phyloP scores from a whole-genome alignment of 1,140 invertebrate genomes.

The Calephelis virginiensis region DNA sequence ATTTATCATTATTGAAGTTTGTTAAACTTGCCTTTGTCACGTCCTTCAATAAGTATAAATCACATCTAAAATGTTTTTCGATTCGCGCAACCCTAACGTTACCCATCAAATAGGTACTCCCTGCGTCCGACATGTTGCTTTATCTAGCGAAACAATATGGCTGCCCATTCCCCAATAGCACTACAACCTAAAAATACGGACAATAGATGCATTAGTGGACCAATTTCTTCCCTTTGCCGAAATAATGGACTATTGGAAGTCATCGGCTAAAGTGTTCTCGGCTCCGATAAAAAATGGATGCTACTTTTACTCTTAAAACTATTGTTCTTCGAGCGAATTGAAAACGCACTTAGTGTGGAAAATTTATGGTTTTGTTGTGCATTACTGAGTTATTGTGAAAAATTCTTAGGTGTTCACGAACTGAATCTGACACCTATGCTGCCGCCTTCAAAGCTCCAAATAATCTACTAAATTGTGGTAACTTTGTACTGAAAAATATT shows the following conservation, averaged over 20 bases:
- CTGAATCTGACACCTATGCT: too few species aligned
- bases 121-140: conserved; percentile 23
- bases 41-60: neutral
- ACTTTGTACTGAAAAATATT: too few species aligned
- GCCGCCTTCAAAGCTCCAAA: too few species aligned
- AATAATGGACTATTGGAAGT: conserved; percentile 37
- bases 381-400: conserved; percentile 19
- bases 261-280: conserved; percentile 25
- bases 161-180: conserved; percentile 25
- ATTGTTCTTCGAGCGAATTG: conserved; percentile 2
- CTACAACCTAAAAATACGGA: conserved; percentile 32
- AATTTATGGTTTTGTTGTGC: conserved; percentile 8
- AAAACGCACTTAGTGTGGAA: neutral
- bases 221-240: conserved; percentile 33
- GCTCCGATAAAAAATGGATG: conserved; percentile 15
- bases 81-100: conserved; percentile 9
- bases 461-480: too few species aligned
- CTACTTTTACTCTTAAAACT: conserved; percentile 15
- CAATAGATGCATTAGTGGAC: conserved; percentile 37
- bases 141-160: conserved; percentile 31
- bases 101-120: conserved; percentile 19
- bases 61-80: neutral
- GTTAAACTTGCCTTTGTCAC: neutral
- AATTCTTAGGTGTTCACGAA: neutral
- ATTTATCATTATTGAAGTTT: neutral